phyloP scores from a whole-genome alignment of 2,888 invertebrate genomes.

The Hermodice carunculata region DNA sequence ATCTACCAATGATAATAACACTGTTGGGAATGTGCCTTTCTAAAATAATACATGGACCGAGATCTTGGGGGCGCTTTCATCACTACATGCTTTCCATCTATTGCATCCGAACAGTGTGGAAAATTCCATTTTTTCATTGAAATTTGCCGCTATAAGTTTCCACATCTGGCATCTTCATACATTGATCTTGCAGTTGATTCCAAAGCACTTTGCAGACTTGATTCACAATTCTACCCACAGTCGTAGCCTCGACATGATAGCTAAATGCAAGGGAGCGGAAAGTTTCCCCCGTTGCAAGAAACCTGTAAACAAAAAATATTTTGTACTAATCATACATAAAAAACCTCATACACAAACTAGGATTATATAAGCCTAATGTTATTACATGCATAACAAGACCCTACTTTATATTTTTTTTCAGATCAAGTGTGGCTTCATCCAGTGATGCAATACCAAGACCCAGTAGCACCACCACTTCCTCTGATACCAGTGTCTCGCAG shows the following conservation, averaged over 20 bases:
- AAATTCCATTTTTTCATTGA: constrained; percentile 52
- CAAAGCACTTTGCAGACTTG: constrained; percentile 8
- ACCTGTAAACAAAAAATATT: too few relatives aligned
- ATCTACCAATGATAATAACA: constrained; percentile 7
- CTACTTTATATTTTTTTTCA: too few relatives aligned
- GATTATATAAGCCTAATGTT: too few relatives aligned
- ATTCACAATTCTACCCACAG: constrained; percentile 2
- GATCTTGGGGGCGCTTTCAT: constrained; percentile 47
- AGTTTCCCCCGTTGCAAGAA: constrained; percentile 15
- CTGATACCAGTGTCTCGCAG: too few relatives aligned
- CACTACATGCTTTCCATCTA: constrained; percentile 59
- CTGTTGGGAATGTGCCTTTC: constrained; percentile 47
- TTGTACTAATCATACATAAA: too few relatives aligned
- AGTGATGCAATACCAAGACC: too few relatives aligned
- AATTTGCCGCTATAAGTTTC: constrained; percentile 21
- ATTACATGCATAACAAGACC: too few relatives aligned
- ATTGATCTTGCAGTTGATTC: background rate
- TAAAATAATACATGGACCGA: constrained; percentile 54
- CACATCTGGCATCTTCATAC: constrained; percentile 1
- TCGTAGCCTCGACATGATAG: background rate
- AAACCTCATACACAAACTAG: too few relatives aligned
- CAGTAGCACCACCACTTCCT: too few relatives aligned
- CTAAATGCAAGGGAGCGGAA: constrained; percentile 5
- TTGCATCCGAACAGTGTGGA: constrained; percentile 57
- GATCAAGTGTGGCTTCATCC: too few relatives aligned